These are phyloP conservation scores for Gobio gobio DNA, from an alignment of 2,113 vertebrate genomes.

Conservation along the genomic window DNA sequence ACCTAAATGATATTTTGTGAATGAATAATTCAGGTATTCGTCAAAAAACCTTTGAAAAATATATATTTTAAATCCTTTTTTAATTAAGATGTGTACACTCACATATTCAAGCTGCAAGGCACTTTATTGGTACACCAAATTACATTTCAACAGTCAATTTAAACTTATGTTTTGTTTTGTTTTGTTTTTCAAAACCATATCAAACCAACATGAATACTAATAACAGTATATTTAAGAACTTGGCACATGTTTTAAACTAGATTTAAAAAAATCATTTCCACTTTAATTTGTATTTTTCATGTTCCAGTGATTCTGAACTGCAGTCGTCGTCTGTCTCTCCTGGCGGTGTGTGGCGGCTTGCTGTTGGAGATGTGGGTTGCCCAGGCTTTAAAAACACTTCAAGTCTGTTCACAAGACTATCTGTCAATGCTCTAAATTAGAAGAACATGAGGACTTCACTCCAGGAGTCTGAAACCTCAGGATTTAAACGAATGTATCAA, in stretches of 20 bases:
- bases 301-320: constrained; percentile 87
- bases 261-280: neutral
- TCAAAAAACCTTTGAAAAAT: too few species aligned
- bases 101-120: too few species aligned
- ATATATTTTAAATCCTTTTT: too few species aligned
- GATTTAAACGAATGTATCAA: neutral
- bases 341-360: constrained; percentile 82
- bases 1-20: too few species aligned
- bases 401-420: constrained; percentile 68
- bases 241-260: neutral
- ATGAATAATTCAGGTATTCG: too few species aligned
- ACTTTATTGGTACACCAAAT: too few species aligned
- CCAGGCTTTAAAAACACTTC: constrained; percentile 74
- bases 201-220: too few species aligned
- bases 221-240: neutral
- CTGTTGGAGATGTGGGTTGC: constrained; percentile 81
- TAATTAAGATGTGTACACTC: too few species aligned
- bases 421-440: constrained; percentile 41
- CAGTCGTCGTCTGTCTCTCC: constrained; percentile 79
- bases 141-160: too few species aligned
- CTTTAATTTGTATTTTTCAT: neutral
- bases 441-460: neutral
- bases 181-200: too few species aligned
- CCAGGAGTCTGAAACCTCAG: neutral
- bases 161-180: too few species aligned